Percentiles rank a stretch among this genome's conserved stretches.
These are phyloP conservation scores for Carduelis carduelis DNA, from an alignment of 2,797 vertebrate species.

Conservation along the genomic window DNA sequence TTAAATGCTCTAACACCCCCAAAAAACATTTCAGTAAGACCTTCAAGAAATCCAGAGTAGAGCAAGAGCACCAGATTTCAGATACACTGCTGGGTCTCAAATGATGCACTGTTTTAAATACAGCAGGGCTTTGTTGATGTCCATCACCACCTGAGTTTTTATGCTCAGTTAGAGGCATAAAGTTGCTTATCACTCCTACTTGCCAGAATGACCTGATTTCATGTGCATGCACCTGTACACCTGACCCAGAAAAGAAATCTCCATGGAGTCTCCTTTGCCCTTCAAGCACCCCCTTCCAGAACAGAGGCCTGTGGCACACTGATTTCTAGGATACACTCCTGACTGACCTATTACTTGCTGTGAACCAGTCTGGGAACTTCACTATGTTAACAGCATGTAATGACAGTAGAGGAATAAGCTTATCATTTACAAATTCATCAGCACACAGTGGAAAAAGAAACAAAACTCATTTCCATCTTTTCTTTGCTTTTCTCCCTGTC, in stretches of 20 bases:
- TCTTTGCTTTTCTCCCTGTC: background rate
- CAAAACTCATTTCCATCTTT: background rate
- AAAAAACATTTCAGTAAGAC: background rate
- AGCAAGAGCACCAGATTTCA: background rate
- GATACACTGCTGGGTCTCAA: background rate
- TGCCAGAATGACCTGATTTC: background rate
- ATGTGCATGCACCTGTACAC: background rate
- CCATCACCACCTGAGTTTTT: background rate
- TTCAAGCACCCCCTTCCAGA: background rate
- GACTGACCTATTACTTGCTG: background rate
- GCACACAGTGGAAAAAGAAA: background rate
- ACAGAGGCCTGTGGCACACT: background rate
- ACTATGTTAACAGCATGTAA: background rate
- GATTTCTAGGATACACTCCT: background rate
- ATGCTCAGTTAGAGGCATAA: background rate
- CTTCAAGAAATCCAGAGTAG: background rate
- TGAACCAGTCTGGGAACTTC: background rate
- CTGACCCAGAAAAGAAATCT: slow-evolving; percentile 12
- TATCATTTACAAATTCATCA: background rate
- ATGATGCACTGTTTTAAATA: background rate
- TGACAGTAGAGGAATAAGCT: background rate
- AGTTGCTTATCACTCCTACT: background rate
- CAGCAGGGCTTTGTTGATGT: background rate
- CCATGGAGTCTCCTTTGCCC: background rate
- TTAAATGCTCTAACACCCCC: background rate